Evolutionary conservation across 2,113 vertebrate species (phyloP).

Genomic region (Tragulus kanchil): DNA sequence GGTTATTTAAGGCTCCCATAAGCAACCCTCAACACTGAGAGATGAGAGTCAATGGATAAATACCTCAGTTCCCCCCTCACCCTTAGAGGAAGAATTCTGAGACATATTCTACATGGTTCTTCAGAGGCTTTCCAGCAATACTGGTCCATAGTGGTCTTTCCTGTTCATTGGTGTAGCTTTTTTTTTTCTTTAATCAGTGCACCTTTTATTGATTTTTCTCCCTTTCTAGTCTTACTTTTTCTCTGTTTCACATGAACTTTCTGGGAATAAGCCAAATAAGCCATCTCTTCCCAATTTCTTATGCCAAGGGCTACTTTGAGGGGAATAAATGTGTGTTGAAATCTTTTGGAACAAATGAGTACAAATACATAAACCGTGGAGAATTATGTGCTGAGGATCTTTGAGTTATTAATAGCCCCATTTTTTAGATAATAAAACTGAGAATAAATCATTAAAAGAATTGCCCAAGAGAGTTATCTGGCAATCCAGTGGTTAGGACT

Average conservation of each 20-base stretch:
- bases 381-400: not conserved
- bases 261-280: not conserved
- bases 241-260: not conserved
- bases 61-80: not conserved
- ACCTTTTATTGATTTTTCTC: not conserved
- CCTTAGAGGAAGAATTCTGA: not conserved
- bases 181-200: not conserved
- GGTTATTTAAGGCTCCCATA: not conserved
- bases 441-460: conserved; percentile 28
- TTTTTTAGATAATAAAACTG: conserved; percentile 48
- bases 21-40: not conserved
- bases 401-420: not conserved
- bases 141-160: not conserved
- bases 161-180: not conserved
- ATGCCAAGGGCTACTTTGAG: not conserved
- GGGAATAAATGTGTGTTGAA: not conserved
- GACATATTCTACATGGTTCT: not conserved
- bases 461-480: not conserved
- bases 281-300: not conserved
- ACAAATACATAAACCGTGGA: not conserved
- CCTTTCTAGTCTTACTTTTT: not conserved
- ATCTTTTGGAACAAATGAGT: not conserved
- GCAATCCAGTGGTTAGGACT: not conserved
- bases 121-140: not conserved
- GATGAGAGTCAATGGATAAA: not conserved